Conservation (phyloP, 2,113 vertebrate species). For the Charina bottae region DNA sequence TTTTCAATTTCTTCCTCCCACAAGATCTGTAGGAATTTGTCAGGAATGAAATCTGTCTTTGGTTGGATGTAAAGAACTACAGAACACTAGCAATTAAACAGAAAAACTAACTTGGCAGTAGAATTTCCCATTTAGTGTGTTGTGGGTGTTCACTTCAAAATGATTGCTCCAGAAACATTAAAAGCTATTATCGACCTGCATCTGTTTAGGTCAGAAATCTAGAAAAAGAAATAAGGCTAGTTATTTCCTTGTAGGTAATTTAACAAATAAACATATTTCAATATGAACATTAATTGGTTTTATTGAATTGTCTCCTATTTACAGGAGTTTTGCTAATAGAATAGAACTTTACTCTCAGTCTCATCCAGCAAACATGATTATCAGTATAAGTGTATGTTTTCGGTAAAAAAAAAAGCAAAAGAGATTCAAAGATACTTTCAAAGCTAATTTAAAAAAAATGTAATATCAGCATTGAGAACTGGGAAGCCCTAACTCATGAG, state of each 20-base stretch:
- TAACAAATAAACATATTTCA: neutral
- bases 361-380: neutral
- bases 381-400: too few relatives aligned
- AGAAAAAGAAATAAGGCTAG: neutral
- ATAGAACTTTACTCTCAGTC: neutral
- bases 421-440: too few relatives aligned
- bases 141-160: conserved; percentile 25
- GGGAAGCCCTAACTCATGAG: too few relatives aligned
- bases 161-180: neutral
- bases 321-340: too few relatives aligned
- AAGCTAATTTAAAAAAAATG: too few relatives aligned
- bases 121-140: neutral
- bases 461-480: too few relatives aligned
- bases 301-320: neutral
- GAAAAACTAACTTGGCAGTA: neutral
- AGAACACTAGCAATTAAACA: conserved; percentile 25
- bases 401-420: too few relatives aligned
- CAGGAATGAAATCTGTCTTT: conserved; percentile 16
- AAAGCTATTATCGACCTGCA: neutral
- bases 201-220: neutral
- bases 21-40: conserved; percentile 26
- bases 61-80: neutral
- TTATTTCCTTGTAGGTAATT: neutral
- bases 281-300: neutral
- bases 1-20: conserved; percentile 33